Evolutionary conservation across 2,888 invertebrate species (phyloP), one percentile per base, ranked within the genome.

Genomic region (Conops quadrifasciatus): DNA sequence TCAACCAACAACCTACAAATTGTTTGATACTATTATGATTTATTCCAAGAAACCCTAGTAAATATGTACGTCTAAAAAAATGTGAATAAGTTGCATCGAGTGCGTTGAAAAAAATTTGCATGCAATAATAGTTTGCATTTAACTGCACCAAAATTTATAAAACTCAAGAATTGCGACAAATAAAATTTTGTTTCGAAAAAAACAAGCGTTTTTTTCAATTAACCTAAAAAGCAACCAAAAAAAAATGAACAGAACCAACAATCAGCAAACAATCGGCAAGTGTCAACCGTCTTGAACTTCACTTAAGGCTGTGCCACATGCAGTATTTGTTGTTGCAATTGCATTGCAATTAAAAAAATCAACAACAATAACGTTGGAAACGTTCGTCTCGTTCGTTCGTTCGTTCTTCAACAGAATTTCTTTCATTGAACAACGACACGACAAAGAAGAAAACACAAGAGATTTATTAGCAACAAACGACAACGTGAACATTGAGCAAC

Each of bases 201-300:
- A n/a, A n/a, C n/a, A n/a, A n/a, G n/a, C n/a, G n/a, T n/a, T n/a
- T n/a, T 21, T 53, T 53, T 53, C 21, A 53, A 21, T 53, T 21
- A 21, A 24, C 53, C 53, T 53, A 28, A 21, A 58, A 13, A 21
- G 1, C 58, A 28, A 13, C 26, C 2, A 24, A 13, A 24, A 9
- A 3, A 51, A 30, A 1, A 45, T 4, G 16, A 45, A 45, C 36
- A 9, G 2, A 16, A 43, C 15, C 30, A 62, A 21, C 45, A 62
- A 24, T 19, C 11, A 62, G 21, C 30, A 62, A 21, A 19, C 24
- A 21, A 45, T 7, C 15, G 11, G n/a, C 7, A 51, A 65, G 51
- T 51, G 49, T 64, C 65, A 28, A 51, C 51, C 19, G 7, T 65
- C 49, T 30, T 65, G 30, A 65, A 51, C 30, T 30, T 24, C 16